A percentile compares a stretch with the other conserved stretches of the same genome.
Conservation (phyloP, 2,888 invertebrate genomes). For the Lampropteryx suffumata region DNA sequence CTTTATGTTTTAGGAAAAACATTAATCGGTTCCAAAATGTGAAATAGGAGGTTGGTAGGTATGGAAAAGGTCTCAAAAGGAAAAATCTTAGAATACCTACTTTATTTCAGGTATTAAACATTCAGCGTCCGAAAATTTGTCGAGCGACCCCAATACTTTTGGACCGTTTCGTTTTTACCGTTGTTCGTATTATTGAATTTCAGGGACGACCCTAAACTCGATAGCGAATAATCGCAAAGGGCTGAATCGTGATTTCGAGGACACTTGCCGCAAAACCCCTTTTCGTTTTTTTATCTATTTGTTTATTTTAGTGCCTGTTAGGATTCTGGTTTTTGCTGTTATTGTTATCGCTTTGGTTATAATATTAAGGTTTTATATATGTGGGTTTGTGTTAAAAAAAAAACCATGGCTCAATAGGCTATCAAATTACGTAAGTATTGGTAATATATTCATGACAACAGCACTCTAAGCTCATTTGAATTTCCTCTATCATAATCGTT, state of each 20-base stretch:
- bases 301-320: constrained; percentile 49
- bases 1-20: too few species aligned
- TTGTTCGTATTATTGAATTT: constrained; percentile 51
- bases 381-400: neutral
- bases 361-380: constrained; percentile 18
- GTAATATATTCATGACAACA: too few species aligned
- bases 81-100: neutral
- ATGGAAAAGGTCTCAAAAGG: too few species aligned
- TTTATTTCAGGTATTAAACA: constrained; percentile 22
- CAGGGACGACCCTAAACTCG: constrained; percentile 39
- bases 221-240: constrained; percentile 53
- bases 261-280: constrained; percentile 48
- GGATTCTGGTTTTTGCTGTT: constrained; percentile 34
- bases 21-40: too few species aligned
- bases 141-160: constrained; percentile 37
- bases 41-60: too few species aligned
- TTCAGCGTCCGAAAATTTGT: constrained; percentile 27
- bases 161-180: constrained; percentile 41
- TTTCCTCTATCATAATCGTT: too few species aligned
- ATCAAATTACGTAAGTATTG: too few species aligned
- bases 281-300: constrained; percentile 50
- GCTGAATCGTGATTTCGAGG: constrained; percentile 52
- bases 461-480: too few species aligned
- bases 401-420: neutral
- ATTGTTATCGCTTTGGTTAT: constrained; percentile 30